Conservation (phyloP, 1,140 invertebrate species). For the Bemisia tabaci region DNA sequence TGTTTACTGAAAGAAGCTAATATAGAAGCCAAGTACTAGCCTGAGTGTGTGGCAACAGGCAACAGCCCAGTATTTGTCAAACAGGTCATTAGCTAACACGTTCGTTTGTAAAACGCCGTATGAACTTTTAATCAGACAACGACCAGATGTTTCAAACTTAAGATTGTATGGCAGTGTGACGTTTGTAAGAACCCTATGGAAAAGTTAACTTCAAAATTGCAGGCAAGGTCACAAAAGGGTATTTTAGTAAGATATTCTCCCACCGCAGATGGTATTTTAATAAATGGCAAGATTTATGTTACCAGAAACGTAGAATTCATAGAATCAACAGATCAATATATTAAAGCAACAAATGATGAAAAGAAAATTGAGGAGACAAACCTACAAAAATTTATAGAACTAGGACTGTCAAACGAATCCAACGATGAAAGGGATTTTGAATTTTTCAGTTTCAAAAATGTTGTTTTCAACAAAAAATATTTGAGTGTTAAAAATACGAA, state of each 20-base stretch:
- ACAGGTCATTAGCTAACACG: conserved; percentile 8
- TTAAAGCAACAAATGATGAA: too few species aligned
- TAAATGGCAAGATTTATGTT: conserved; percentile 1
- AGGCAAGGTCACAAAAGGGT: conserved; percentile 11
- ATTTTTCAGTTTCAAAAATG: too few species aligned
- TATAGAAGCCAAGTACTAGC: conserved; percentile 9
- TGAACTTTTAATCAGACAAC: conserved; percentile 18
- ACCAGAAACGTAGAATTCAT: too few species aligned
- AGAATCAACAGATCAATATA: too few species aligned
- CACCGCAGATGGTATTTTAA: conserved; percentile 13
- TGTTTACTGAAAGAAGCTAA: conserved; percentile 1
- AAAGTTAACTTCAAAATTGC: conserved; percentile 26
- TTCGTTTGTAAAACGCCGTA: conserved; percentile 16
- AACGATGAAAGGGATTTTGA: too few species aligned
- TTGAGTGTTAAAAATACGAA: too few species aligned
- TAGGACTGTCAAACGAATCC: too few species aligned
- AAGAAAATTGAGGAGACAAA: too few species aligned
- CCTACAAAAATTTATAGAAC: too few species aligned
- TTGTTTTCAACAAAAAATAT: too few species aligned
- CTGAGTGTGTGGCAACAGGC: conserved; percentile 12
- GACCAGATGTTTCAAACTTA: conserved; percentile 21
- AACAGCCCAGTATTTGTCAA: conserved; percentile 14
- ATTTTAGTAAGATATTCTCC: conserved; percentile 22
- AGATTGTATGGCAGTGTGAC: conserved; percentile 24
- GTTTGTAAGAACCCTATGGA: conserved; percentile 15